Base-by-base conservation (phyloP, 2,888 invertebrate species). In the Platypus cylindrus region DNA sequence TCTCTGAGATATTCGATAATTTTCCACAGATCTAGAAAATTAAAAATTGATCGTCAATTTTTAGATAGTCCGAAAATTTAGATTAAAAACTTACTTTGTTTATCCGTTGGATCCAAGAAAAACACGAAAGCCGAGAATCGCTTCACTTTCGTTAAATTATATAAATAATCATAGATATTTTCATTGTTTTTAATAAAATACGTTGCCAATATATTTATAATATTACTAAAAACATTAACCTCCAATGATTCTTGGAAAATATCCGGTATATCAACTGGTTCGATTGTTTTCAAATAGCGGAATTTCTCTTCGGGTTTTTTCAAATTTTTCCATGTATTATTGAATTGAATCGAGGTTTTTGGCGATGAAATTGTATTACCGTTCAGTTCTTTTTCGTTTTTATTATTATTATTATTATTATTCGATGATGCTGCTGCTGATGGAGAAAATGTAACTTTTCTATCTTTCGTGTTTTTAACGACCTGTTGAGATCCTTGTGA, bases 171-270 rank as follows among this genome's bases (percentile, higher is more conserved):
- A 23, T 64, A 59, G 11, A 75, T 53, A 1, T 59, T 49, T 32
- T 62, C 60, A 2, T 60, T 54, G 2, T 58, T 48, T 39, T 62
- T 62, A 24, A 65, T 55, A 45, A 67, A 69, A 47, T 68, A 54
- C 9, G 59, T 56, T 23, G 61, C 60, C 17, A 74, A 53, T 23
- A 67, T 53, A 2, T 56, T 55, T 14, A 81, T 46, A 34, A 80
- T 67, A 24, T 73, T 73, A 3, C 73, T 72, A 3, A 81, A 64
- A 2, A 72, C 64, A 26, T 69, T 64, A 36, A 70, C 72, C 43
- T 81, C 80, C 38, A 82, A 58, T 0, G 78, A 74, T 47, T 78
- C 74, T 51, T 68, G 68, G 55, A 82, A 79, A 44, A 81, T 70
- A 1, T 61, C 56, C 1, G 75, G 71, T 20, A 80, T 62, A 37